Conservation (phyloP, 2,797 vertebrate species). For the Myripristis jacobus region DNA sequence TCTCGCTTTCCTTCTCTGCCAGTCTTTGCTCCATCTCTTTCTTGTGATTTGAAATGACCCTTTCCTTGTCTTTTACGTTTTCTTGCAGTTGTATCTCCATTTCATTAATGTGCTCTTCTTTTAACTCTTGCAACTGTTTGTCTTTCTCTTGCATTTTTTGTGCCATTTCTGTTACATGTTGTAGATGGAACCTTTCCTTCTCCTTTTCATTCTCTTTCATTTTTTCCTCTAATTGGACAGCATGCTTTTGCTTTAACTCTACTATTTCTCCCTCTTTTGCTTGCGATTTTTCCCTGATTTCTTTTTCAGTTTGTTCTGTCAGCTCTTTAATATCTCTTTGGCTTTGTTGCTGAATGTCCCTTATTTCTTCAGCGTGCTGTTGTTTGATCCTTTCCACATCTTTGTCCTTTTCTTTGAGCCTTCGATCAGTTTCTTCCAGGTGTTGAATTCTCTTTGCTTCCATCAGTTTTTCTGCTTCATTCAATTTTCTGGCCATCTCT, state of each 20-base stretch:
- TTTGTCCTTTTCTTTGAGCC: slow-evolving; percentile 46
- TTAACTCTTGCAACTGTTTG: slow-evolving; percentile 37
- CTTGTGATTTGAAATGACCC: background rate
- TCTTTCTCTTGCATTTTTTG: slow-evolving; percentile 42
- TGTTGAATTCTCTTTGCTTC: slow-evolving; percentile 51
- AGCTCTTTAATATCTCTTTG: slow-evolving; percentile 35
- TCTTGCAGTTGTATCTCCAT: slow-evolving; percentile 27
- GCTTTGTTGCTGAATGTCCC: slow-evolving; percentile 9
- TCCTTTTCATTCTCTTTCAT: slow-evolving; percentile 50
- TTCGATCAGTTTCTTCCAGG: slow-evolving; percentile 43
- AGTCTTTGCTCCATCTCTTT: slow-evolving; percentile 6
- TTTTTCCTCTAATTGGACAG: slow-evolving; percentile 6
- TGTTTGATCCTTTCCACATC: slow-evolving; percentile 29
- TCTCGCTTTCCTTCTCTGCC: background rate
- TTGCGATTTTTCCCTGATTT: slow-evolving; percentile 31
- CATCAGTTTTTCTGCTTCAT: slow-evolving; percentile 40
- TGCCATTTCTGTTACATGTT: slow-evolving; percentile 33
- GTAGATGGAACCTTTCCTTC: slow-evolving; percentile 27
- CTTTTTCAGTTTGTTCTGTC: slow-evolving; percentile 35
- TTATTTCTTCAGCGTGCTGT: slow-evolving; percentile 29
- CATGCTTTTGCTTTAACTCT: slow-evolving; percentile 25
- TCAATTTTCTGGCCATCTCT: slow-evolving; percentile 44
- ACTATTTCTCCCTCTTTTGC: slow-evolving; percentile 37
- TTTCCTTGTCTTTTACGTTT: background rate
- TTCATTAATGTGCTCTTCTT: slow-evolving; percentile 32